phyloP scores from a whole-genome alignment of 2,797 vertebrate genomes.

The Rhabdomys pumilio region DNA sequence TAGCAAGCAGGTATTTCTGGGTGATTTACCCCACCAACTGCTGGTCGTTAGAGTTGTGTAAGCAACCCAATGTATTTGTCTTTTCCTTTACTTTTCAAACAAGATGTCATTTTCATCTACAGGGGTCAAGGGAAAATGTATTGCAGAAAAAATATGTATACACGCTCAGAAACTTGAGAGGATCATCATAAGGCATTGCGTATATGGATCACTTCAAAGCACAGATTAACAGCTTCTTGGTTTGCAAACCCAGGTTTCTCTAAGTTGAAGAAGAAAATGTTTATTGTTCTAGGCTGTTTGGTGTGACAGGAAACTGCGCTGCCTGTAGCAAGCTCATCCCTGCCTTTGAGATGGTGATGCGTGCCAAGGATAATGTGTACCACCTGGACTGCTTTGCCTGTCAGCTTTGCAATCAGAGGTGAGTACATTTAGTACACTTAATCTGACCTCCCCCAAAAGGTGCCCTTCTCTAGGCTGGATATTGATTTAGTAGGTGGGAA shows the following conservation, averaged over 20 bases:
- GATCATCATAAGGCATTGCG: neutral
- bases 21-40: conserved; percentile 77
- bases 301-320: conserved; percentile 98
- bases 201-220: neutral
- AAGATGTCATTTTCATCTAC: conserved; percentile 81
- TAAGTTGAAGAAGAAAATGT: conserved; percentile 50
- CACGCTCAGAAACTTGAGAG: conserved; percentile 28
- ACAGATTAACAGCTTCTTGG: neutral
- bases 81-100: conserved; percentile 83
- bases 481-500: conserved; percentile 9
- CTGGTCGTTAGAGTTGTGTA: conserved; percentile 77
- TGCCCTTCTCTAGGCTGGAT: neutral
- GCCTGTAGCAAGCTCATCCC: conserved; percentile 99
- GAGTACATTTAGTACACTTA: conserved; percentile 87
- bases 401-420: conserved; percentile 99
- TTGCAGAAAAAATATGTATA: conserved; percentile 1
- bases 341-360: conserved; percentile 99
- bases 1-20: conserved; percentile 68
- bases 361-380: conserved; percentile 99
- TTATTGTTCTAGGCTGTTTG: conserved; percentile 94
- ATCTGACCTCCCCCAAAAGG: neutral
- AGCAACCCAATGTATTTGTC: conserved; percentile 80
- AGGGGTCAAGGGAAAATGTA: conserved; percentile 72
- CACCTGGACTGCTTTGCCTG: conserved; percentile 99
- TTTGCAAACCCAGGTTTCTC: neutral